A percentile compares a stretch with the other conserved stretches of the same genome.
phyloP scores from a whole-genome alignment of 2,113 vertebrate species.

The Beaufortia kweichowensis region DNA sequence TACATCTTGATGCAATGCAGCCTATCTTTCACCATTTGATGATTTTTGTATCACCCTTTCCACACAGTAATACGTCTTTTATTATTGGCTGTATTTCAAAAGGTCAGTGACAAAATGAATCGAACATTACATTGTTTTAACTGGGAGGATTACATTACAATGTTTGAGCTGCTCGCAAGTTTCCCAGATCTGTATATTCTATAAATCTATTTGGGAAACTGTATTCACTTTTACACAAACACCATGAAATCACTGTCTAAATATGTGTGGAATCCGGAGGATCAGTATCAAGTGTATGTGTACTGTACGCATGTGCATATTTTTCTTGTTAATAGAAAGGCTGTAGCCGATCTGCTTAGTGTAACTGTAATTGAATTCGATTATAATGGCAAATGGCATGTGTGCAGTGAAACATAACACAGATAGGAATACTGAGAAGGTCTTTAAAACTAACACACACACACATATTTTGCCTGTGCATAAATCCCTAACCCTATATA shows the following conservation, averaged over 20 bases:
- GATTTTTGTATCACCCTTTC: no score
- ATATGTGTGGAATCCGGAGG: constrained; percentile 49
- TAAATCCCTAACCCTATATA: no score
- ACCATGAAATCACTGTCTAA: constrained; percentile 56
- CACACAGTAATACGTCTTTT: background rate
- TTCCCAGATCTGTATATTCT: constrained; percentile 1
- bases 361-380: constrained; percentile 70
- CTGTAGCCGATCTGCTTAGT: constrained; percentile 57
- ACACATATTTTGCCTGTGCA: constrained; percentile 2
- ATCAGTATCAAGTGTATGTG: constrained; percentile 50
- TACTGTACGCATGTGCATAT: constrained; percentile 59
- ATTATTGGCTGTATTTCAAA: background rate
- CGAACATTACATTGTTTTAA: background rate
- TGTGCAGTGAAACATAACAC: constrained; percentile 65
- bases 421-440: constrained; percentile 39
- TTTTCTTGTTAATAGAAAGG: constrained; percentile 60
- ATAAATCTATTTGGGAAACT: constrained; percentile 29
- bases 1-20: no score
- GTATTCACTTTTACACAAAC: constrained; percentile 52
- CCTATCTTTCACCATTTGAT: no score
- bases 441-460: constrained; percentile 20
- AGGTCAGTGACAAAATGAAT: background rate
- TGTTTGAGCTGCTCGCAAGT: background rate
- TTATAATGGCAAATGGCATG: constrained; percentile 66
- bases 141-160: background rate